Conservation (phyloP, 2,113 vertebrate genomes). For the Malaclemys terrapin region DNA sequence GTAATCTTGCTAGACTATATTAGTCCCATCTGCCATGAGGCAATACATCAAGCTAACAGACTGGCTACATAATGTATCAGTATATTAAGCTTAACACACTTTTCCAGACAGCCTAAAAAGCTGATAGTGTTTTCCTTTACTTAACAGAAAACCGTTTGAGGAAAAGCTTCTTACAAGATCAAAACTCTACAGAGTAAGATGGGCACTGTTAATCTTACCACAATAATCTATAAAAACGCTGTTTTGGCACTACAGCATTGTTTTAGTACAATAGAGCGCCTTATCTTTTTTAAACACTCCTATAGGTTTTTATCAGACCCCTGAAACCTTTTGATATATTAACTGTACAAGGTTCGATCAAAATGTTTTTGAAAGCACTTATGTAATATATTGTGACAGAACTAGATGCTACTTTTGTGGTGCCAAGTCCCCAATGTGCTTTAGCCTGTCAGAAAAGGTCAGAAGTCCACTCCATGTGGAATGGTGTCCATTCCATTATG, state of each 20-base stretch:
- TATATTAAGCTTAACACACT: background rate
- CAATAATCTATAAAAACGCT: conserved; percentile 34
- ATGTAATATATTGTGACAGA: background rate
- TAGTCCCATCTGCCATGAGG: background rate
- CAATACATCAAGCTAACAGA: background rate
- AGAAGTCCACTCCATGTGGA: conserved; percentile 34
- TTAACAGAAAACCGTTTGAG: background rate
- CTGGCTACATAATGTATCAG: background rate
- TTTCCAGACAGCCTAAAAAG: background rate
- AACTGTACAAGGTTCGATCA: conserved; percentile 27
- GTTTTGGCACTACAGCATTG: conserved; percentile 38
- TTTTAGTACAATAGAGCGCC: conserved; percentile 49
- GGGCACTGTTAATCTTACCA: conserved; percentile 7
- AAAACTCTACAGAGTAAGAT: background rate
- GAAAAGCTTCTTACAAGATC: background rate
- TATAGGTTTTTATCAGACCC: conserved; percentile 19
- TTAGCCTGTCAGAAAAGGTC: conserved; percentile 24
- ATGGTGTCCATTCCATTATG: conserved; percentile 50
- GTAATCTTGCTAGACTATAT: background rate
- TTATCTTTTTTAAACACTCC: conserved; percentile 68
- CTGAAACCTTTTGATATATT: conserved; percentile 11
- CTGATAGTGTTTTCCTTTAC: background rate
- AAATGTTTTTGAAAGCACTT: conserved; percentile 30
- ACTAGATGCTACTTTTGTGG: background rate
- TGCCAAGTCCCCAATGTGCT: background rate